Percentiles rank a stretch among this genome's conserved stretches.
Evolutionary conservation across 2,113 vertebrate genomes (phyloP).

Genomic region (Erythrocercus mccallii): DNA sequence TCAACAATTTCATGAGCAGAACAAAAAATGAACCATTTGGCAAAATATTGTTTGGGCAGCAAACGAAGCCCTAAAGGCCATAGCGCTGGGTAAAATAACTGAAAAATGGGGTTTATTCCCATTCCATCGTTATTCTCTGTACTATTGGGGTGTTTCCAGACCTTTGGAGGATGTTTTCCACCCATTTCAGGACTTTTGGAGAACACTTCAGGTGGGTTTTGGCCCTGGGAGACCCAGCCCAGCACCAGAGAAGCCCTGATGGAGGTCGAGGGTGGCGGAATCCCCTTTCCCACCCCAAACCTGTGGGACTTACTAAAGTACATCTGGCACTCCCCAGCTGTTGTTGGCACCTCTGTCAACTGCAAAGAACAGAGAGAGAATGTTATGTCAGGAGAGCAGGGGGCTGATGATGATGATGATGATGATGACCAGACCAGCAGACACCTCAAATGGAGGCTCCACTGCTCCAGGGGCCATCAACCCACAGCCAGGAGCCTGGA

Average conservation of each 20-base stretch:
- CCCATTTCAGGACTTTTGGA: neutral
- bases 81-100: neutral
- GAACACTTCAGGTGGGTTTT: neutral
- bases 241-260: neutral
- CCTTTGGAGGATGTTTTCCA: neutral
- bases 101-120: neutral
- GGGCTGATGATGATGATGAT: neutral
- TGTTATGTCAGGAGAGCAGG: neutral
- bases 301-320: neutral
- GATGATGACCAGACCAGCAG: neutral
- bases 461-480: neutral
- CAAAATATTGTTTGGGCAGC: neutral
- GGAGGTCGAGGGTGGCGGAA: neutral
- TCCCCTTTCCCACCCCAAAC: neutral
- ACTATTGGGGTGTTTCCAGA: neutral
- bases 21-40: neutral
- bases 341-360: neutral
- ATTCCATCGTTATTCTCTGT: neutral
- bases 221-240: neutral
- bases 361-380: neutral
- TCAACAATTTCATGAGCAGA: fast-evolving
- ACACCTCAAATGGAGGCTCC: neutral
- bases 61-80: fast-evolving
- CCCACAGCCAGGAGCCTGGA: neutral
- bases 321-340: neutral